These are phyloP conservation scores for Orthosia incerta DNA, from an alignment of 2,888 invertebrate species.

Conservation along the genomic window DNA sequence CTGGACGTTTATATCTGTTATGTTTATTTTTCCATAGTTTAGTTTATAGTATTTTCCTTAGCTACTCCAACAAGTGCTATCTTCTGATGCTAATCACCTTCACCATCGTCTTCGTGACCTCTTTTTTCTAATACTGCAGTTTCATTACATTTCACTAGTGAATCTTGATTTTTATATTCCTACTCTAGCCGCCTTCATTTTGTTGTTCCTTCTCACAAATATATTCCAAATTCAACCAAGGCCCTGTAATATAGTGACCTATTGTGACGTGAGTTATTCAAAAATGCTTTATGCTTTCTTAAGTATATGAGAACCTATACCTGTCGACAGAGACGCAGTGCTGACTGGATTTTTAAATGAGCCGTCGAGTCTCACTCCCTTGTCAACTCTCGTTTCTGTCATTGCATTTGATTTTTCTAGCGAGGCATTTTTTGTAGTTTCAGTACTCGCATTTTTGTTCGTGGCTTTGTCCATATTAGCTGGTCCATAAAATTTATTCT, in stretches of 20 bases:
- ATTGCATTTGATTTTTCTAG: slow-evolving; percentile 40
- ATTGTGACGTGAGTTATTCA: slow-evolving; percentile 53
- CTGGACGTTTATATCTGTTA: neutral
- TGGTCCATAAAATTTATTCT: neutral
- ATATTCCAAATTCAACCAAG: slow-evolving; percentile 26
- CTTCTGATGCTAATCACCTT: neutral
- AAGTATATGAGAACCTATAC: slow-evolving; percentile 67
- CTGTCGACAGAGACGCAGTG: slow-evolving; percentile 67
- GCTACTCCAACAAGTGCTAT: neutral
- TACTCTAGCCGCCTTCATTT: neutral
- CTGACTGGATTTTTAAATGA: slow-evolving; percentile 78
- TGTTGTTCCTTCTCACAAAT: slow-evolving; percentile 12
- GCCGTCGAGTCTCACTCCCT: slow-evolving; percentile 66
- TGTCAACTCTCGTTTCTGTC: slow-evolving; percentile 59
- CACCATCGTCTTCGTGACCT: neutral
- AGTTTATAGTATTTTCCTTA: neutral
- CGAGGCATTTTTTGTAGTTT: neutral
- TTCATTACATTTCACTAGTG: neutral
- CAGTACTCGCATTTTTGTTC: neutral
- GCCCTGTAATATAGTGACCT: slow-evolving; percentile 44
- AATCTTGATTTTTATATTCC: neutral
- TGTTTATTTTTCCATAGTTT: neutral
- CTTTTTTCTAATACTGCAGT: neutral
- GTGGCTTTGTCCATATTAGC: neutral
- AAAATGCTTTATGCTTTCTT: slow-evolving; percentile 58